phyloP scores from a whole-genome alignment of 2,888 invertebrate species.

The Anodontia alba region DNA sequence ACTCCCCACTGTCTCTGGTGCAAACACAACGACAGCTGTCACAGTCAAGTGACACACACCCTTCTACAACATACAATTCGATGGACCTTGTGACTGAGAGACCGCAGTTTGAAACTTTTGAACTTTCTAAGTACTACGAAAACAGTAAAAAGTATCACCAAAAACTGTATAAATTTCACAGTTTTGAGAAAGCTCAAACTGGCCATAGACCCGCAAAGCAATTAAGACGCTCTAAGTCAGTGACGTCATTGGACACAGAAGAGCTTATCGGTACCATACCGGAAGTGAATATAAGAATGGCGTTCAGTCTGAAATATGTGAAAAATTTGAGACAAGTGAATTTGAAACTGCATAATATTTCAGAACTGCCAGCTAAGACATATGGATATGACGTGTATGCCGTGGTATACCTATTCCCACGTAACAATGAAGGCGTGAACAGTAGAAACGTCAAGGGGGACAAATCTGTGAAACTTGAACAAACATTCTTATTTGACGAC shows the following conservation, averaged over 20 bases:
- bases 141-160: conserved; percentile 8
- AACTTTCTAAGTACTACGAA: neutral
- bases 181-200: conserved; percentile 24
- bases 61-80: conserved; percentile 21
- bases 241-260: neutral
- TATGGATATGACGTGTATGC: conserved; percentile 48
- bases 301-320: conserved; percentile 56
- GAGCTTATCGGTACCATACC: neutral
- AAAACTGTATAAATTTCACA: conserved; percentile 37
- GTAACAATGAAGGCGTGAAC: conserved; percentile 54
- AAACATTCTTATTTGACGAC: conserved; percentile 58
- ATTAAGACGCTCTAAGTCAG: conserved; percentile 10
- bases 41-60: neutral
- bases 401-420: conserved; percentile 50
- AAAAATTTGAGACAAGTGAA: conserved; percentile 41
- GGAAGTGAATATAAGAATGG: conserved; percentile 16
- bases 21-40: conserved; percentile 37
- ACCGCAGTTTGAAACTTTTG: conserved; percentile 29
- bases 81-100: conserved; percentile 33
- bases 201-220: neutral
- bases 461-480: conserved; percentile 40
- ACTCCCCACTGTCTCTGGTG: conserved; percentile 5
- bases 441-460: conserved; percentile 44
- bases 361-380: conserved; percentile 45
- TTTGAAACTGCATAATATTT: conserved; percentile 35